These are phyloP conservation scores for Sphecodes monilicornis DNA, from an alignment of 2,888 invertebrate species.

Conservation along the genomic window DNA sequence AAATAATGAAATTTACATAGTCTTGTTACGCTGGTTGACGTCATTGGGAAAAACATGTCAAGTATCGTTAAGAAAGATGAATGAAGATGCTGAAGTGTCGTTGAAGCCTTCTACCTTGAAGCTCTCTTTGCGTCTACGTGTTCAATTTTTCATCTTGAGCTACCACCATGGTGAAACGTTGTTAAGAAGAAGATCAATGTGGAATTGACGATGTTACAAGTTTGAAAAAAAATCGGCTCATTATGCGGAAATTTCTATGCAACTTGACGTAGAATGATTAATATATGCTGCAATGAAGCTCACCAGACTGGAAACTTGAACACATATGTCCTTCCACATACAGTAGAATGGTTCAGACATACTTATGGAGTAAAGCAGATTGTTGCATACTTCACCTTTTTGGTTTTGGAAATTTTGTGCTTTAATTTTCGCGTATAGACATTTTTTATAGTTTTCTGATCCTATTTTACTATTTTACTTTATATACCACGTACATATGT, in stretches of 20 bases:
- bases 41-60: slow-evolving; percentile 2
- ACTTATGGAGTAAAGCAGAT: too few relatives aligned
- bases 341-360: neutral
- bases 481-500: too few relatives aligned
- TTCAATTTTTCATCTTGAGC: neutral
- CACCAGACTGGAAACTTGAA: neutral
- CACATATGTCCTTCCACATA: neutral
- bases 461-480: too few relatives aligned
- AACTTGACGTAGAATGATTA: neutral
- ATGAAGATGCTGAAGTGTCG: neutral
- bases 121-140: slow-evolving; percentile 3
- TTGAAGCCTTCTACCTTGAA: neutral
- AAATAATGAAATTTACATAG: neutral
- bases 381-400: too few relatives aligned
- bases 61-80: slow-evolving; percentile 18
- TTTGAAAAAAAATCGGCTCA: neutral
- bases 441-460: too few relatives aligned
- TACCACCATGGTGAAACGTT: neutral
- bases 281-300: neutral
- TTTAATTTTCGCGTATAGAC: too few relatives aligned
- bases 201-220: neutral
- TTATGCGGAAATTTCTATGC: neutral
- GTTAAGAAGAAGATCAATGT: neutral
- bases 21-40: neutral
- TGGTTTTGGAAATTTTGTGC: too few relatives aligned